A percentile compares a stretch with the other conserved stretches of the same genome.
These are phyloP conservation scores for Meloidogyne hapla DNA, from an alignment of 1,140 invertebrate species.

Conservation along the genomic window DNA sequence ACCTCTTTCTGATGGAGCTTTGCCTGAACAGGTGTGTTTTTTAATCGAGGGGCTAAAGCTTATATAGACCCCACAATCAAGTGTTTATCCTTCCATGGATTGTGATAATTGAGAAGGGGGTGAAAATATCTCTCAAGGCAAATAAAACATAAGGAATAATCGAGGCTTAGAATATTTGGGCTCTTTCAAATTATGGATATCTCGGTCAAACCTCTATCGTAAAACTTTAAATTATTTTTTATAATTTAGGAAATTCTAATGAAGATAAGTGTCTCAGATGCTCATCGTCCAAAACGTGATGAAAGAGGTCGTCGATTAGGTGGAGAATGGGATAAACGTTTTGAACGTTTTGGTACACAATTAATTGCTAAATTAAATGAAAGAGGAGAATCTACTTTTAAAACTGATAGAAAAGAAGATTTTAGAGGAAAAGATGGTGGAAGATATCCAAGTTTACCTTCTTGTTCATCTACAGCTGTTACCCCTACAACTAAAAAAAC, in stretches of 20 bases:
- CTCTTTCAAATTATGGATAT: no score
- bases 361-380: slow-evolving; percentile 14
- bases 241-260: slow-evolving; percentile 12
- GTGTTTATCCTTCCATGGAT: no score
- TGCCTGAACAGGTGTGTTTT: not conserved
- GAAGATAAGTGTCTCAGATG: slow-evolving; percentile 12
- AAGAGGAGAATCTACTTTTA: not conserved
- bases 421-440: not conserved
- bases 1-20: not conserved
- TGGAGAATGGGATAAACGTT: slow-evolving; percentile 25
- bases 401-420: not conserved
- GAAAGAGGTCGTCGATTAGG: slow-evolving; percentile 15
- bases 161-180: no score
- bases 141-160: no score
- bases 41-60: not conserved
- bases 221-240: no score
- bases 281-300: slow-evolving; percentile 21
- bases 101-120: no score
- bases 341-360: slow-evolving; percentile 9
- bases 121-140: no score
- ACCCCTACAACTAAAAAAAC: not conserved
- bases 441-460: not conserved
- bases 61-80: not conserved
- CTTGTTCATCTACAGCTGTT: not conserved
- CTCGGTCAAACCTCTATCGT: not conserved